phyloP scores from a whole-genome alignment of 2,113 vertebrate species.

The Aegotheles bennettii region DNA sequence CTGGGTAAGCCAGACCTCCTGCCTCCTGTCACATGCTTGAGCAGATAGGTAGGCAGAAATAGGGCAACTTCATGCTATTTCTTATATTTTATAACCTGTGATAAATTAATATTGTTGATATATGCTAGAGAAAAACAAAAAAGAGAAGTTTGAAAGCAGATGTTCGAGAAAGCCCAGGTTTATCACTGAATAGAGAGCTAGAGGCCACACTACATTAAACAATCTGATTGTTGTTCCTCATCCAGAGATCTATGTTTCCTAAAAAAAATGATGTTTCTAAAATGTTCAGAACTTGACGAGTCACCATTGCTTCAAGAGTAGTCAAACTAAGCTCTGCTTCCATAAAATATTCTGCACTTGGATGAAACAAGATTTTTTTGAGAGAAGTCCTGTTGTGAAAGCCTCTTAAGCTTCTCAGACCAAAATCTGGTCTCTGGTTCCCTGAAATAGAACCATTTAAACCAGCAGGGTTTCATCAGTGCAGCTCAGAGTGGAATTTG shows the following conservation, averaged over 20 bases:
- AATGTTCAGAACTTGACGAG: background rate
- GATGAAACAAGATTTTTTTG: background rate
- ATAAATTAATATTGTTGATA: background rate
- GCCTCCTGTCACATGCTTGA: background rate
- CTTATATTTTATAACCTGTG: background rate
- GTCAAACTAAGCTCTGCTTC: background rate
- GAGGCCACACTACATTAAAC: background rate
- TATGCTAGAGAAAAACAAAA: background rate
- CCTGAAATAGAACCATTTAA: slow-evolving; percentile 2
- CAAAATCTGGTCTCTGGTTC: background rate
- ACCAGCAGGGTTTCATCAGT: background rate
- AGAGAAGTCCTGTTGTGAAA: background rate
- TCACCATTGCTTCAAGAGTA: background rate
- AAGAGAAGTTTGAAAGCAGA: background rate
- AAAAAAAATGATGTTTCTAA: background rate
- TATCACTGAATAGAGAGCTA: background rate
- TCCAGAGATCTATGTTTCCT: background rate
- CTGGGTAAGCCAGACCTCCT: background rate
- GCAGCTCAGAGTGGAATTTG: background rate
- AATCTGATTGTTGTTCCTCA: background rate
- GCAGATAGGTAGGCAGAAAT: background rate
- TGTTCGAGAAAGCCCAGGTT: background rate
- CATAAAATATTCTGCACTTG: background rate
- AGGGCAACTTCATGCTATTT: background rate
- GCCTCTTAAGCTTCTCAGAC: background rate